Base-by-base conservation (phyloP, 1,140 invertebrate genomes). In the Drosophila chauvacae region DNA sequence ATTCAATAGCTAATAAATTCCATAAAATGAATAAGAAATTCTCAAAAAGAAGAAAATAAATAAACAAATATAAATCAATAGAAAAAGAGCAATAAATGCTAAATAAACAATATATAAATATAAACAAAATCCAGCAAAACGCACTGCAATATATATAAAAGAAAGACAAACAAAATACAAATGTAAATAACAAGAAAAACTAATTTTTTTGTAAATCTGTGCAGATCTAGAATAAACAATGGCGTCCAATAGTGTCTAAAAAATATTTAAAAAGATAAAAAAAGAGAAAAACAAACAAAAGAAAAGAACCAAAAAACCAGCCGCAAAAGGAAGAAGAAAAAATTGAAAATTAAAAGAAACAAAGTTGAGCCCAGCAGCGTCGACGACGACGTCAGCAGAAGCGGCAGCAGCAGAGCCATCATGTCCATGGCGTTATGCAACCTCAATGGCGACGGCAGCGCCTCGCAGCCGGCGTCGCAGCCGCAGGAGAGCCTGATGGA, bases 361-460 rank as follows among this genome's bases (percentile, higher is more conserved):
- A 56, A 56, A 56, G 53, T 56, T 7, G 4, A 56, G 14, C 53
- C 53, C 35, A 56, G 53, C 53, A 56, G 53, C 20, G 53, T 39
- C 53, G 35, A 55, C 53, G 53, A n/a, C 53, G 20, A 39, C 33
- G 53, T 3, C n/a, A 3, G 2, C 48, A 51, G 48, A 30, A 53
- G 47, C 47, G n/a, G 11, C 47, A 50, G 47, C 51, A 37, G 33
- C 35, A 39, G 35, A 16, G 53, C 53, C 18, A 56, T 37, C 35
- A 88, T 90, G 85, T 90, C 85, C 14, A 90, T 90, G 74, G 86
- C 87, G 16, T 81, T 88, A 48, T 80, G 77, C 77, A 88, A 83
- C 56, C 59, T 90, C 28, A 88, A 90, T 20, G 68, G 78, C 55
- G 81, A 90, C 75, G 85, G 84, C 77, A 79, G 65, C 28, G 68